A percentile compares a stretch with the other conserved stretches of the same genome.
phyloP scores from a whole-genome alignment of 1,140 invertebrate species.

The Drosophila sp. region DNA sequence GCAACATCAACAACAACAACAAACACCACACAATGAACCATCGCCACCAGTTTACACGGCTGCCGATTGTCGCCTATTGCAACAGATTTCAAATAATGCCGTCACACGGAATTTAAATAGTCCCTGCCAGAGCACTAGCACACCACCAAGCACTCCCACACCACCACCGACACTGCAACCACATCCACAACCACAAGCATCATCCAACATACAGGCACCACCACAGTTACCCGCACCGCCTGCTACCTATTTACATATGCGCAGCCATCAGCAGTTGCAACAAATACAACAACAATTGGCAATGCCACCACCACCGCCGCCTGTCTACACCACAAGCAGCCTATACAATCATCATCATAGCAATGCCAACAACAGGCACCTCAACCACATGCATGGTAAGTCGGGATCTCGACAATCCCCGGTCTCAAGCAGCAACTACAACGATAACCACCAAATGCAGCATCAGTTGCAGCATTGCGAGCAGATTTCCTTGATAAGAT shows the following conservation, averaged over 20 bases:
- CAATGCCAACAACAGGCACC: slow-evolving; percentile 53
- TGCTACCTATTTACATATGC: slow-evolving; percentile 66
- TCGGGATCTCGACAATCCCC: background rate
- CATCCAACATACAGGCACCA: slow-evolving; percentile 52
- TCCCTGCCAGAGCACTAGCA: slow-evolving; percentile 67
- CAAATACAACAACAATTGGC: slow-evolving; percentile 67
- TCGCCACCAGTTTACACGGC: slow-evolving; percentile 78
- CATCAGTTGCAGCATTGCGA: slow-evolving; percentile 2
- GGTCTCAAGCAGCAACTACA: background rate
- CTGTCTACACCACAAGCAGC: slow-evolving; percentile 64
- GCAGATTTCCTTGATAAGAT: background rate
- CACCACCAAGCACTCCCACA: slow-evolving; percentile 74
- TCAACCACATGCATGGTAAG: slow-evolving; percentile 78
- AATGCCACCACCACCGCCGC: slow-evolving; percentile 75
- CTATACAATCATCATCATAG: slow-evolving; percentile 65
- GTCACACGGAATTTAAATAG: slow-evolving; percentile 74
- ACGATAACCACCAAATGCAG: slow-evolving; percentile 20
- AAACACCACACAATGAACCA: slow-evolving; percentile 53
- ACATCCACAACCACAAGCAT: slow-evolving; percentile 21
- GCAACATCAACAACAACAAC: slow-evolving; percentile 48
- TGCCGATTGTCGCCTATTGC: slow-evolving; percentile 77
- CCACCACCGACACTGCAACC: slow-evolving; percentile 46
- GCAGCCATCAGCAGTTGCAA: slow-evolving; percentile 53
- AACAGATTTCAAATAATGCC: slow-evolving; percentile 82
- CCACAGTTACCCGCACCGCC: slow-evolving; percentile 60